phyloP scores from a whole-genome alignment of 2,797 vertebrate species.

The Pantherophis vulpinus region DNA sequence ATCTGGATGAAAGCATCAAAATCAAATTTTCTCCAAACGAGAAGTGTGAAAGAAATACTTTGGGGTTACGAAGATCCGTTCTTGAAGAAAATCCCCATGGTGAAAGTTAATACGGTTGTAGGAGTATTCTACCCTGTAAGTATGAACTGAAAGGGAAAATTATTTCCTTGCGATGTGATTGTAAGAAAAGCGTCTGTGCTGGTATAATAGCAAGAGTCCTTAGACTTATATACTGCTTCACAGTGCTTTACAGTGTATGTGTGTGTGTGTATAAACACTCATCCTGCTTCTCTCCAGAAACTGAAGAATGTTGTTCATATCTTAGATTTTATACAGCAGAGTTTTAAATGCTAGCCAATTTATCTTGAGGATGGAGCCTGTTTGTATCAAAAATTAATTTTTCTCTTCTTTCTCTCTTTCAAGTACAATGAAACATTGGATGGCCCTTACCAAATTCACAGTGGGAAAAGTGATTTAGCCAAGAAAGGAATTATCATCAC shows the following conservation, averaged over 20 bases:
- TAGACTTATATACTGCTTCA: too few relatives aligned
- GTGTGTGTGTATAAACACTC: too few relatives aligned
- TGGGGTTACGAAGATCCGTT: slow-evolving; percentile 91
- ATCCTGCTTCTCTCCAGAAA: too few relatives aligned
- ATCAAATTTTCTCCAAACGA: slow-evolving; percentile 81
- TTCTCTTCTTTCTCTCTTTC: background rate
- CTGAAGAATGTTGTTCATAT: too few relatives aligned
- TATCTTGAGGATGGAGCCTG: background rate
- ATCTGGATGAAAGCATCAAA: slow-evolving; percentile 65
- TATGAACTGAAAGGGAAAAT: slow-evolving; percentile 13
- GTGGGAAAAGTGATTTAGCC: slow-evolving; percentile 78
- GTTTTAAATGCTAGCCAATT: background rate
- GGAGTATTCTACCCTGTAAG: slow-evolving; percentile 86
- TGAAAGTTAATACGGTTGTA: slow-evolving; percentile 13
- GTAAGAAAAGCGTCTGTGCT: background rate
- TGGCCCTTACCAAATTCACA: slow-evolving; percentile 82
- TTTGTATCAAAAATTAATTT: background rate
- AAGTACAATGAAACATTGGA: slow-evolving; percentile 89
- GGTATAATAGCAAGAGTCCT: background rate
- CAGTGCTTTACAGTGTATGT: too few relatives aligned
- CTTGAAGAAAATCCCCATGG: slow-evolving; percentile 55
- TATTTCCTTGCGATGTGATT: background rate
- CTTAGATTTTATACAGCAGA: background rate
- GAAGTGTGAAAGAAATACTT: slow-evolving; percentile 83
- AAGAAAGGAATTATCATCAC: slow-evolving; percentile 82